Base-by-base conservation (phyloP, 37 sponge, comb jelly and placozoan species). In the Eunapius fragilis region DNA sequence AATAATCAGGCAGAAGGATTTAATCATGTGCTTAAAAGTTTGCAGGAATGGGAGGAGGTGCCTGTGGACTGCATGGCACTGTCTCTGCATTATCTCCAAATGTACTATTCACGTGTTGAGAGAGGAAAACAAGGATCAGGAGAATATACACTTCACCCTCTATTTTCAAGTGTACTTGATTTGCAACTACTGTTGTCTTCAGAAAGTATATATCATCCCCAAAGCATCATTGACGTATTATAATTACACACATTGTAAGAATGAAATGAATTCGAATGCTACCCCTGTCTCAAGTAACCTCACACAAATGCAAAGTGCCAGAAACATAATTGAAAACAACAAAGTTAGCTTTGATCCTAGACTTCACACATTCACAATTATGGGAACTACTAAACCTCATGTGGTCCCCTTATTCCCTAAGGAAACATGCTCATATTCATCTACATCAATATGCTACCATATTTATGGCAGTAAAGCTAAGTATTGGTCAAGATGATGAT, bases 31-130 rank as follows among this genome's bases (percentile, higher is more conserved):
- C 67, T 84, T 31, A 84, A 84, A 76, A 75, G 74, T 12, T 76
- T 84, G 28, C 67, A 32, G 50, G 84, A 84, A 74, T 84, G 84
- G 84, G 32, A 47, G 37, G 84, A 84, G 33, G 68, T 31, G 27
- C 84, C 84, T 50, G 68, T 84, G 37, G 84, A 84, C 74, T 84
- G 76, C 84, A 84, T n/a, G n/a, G n/a, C n/a, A n/a, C n/a, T n/a
- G n/a, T n/a, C n/a, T n/a, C n/a, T n/a, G n/a, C n/a, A n/a, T n/a
- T n/a, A n/a, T n/a, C n/a, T n/a, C n/a, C n/a, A n/a, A n/a, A n/a
- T n/a, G n/a, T n/a, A n/a, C n/a, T n/a, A n/a, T n/a, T n/a, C n/a
- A n/a, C n/a, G n/a, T n/a, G n/a, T n/a, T n/a, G n/a, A n/a, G n/a
- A n/a, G n/a, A n/a, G 69, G 84, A 34, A 74, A 84, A 84, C 84